Percentiles rank a stretch among this genome's conserved stretches.
Evolutionary conservation across 2,797 vertebrate species (phyloP).

Genomic region (Muraenolepis orangiensis): DNA sequence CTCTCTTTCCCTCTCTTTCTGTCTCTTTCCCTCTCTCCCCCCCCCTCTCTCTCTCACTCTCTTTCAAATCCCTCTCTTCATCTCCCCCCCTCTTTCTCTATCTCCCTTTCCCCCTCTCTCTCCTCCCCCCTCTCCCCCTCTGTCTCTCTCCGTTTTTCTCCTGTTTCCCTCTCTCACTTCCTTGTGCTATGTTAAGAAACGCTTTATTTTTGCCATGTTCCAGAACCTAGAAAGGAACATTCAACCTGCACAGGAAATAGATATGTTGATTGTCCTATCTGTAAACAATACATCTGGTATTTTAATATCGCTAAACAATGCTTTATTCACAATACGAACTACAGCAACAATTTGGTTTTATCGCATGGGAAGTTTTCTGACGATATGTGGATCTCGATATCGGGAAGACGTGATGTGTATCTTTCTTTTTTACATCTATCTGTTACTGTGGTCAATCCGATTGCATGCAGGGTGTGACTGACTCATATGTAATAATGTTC

Average conservation of each 20-base stretch:
- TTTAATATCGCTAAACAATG: too few species aligned
- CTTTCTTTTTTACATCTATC: too few species aligned
- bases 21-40: neutral
- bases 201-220: neutral
- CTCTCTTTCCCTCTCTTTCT: neutral
- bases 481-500: too few species aligned
- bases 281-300: neutral
- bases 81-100: neutral
- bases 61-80: neutral
- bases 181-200: slow-evolving; percentile 8
- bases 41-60: neutral
- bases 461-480: too few species aligned
- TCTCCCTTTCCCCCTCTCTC: neutral
- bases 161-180: neutral
- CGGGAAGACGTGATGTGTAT: too few species aligned
- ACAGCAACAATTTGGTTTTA: too few species aligned
- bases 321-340: too few species aligned
- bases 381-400: too few species aligned
- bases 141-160: neutral
- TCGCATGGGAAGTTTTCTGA: too few species aligned
- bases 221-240: slow-evolving; percentile 9
- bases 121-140: neutral
- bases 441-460: too few species aligned
- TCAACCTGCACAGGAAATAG: slow-evolving; percentile 1
- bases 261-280: slow-evolving; percentile 4